These are phyloP conservation scores for Caenorhabditis auriculariae DNA, from an alignment of 2,888 invertebrate genomes.

Conservation along the genomic window DNA sequence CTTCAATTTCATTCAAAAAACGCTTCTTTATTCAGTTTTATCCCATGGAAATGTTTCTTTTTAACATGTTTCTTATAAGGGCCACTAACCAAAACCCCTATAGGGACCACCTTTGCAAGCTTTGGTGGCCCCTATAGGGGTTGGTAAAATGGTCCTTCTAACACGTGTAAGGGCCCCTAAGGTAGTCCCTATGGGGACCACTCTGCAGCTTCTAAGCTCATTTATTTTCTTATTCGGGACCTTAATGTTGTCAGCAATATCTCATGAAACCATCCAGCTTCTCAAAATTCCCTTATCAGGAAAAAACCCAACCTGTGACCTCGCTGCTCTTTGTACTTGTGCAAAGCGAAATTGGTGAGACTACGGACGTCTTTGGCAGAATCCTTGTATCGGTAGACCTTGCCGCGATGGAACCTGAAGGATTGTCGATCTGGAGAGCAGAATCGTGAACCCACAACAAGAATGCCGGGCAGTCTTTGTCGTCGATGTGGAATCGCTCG, in stretches of 20 bases:
- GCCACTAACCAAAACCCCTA: too few species aligned
- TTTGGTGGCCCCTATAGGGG: too few species aligned
- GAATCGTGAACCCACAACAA: conserved; percentile 54
- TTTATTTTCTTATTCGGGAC: neutral
- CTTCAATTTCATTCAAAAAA: neutral
- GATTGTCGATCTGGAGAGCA: neutral
- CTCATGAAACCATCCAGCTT: neutral
- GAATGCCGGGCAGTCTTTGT: conserved; percentile 62
- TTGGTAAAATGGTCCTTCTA: too few species aligned
- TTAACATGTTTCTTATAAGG: too few species aligned
- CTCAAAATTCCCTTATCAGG: neutral
- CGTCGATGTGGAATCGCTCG: conserved; percentile 62
- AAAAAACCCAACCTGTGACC: conserved; percentile 25
- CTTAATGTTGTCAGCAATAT: too few species aligned
- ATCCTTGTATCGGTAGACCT: conserved; percentile 63
- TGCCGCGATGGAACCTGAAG: conserved; percentile 61
- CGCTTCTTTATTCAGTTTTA: too few species aligned
- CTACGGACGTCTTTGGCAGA: conserved; percentile 59
- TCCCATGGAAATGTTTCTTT: too few species aligned
- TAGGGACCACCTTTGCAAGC: too few species aligned
- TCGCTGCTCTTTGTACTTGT: conserved; percentile 59
- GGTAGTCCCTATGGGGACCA: too few species aligned
- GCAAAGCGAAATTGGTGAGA: conserved; percentile 60
- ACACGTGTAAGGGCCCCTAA: too few species aligned
- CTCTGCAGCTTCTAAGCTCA: too few species aligned